Conservation (phyloP, 1,140 invertebrate genomes). For the Zaprionus capensis region DNA sequence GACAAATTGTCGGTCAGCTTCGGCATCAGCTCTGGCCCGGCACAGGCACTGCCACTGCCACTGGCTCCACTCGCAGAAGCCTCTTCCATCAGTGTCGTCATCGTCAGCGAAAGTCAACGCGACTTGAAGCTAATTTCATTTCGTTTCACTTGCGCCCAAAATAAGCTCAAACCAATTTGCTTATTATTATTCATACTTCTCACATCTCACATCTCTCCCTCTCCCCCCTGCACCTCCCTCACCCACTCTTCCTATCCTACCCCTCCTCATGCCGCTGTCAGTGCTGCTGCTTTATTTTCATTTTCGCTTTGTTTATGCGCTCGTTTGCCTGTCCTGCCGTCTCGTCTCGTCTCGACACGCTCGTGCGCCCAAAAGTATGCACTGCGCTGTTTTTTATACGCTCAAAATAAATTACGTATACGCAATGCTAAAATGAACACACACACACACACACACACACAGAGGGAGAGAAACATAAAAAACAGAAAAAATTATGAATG, state of each 20-base stretch:
- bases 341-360: slow-evolving; percentile 25
- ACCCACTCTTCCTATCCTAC: no score
- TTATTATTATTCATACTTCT: slow-evolving; percentile 60
- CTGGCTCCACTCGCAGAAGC: neutral
- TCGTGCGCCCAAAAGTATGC: slow-evolving; percentile 43
- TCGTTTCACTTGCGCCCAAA: slow-evolving; percentile 67
- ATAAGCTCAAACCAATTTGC: slow-evolving; percentile 65
- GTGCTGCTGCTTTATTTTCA: slow-evolving; percentile 28
- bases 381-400: slow-evolving; percentile 45
- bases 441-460: neutral
- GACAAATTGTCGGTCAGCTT: slow-evolving; percentile 65
- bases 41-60: no score
- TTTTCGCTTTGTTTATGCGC: slow-evolving; percentile 30
- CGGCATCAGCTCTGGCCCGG: neutral
- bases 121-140: slow-evolving; percentile 74
- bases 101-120: slow-evolving; percentile 52
- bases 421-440: slow-evolving; percentile 34
- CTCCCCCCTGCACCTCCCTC: neutral
- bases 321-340: slow-evolving; percentile 24
- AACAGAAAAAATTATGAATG: slow-evolving; percentile 64
- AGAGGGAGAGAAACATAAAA: slow-evolving; percentile 14
- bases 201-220: neutral
- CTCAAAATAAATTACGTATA: slow-evolving; percentile 57
- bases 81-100: neutral
- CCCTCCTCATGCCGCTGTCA: neutral